These are phyloP conservation scores for Tragelaphus oryx DNA, from an alignment of 2,797 vertebrate species.

Conservation along the genomic window DNA sequence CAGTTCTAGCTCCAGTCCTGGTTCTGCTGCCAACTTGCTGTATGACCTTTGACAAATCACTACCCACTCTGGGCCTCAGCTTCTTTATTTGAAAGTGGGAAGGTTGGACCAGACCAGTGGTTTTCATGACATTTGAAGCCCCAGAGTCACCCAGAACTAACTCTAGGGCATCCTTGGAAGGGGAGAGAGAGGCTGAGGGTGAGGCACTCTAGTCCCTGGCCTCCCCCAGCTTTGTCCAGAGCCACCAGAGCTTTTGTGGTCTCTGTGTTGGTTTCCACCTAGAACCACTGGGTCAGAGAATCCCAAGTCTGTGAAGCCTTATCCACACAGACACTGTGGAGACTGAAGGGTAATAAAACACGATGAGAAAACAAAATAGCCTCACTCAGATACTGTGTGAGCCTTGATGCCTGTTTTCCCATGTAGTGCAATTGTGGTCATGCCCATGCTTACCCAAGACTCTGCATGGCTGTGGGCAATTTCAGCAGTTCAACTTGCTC, in stretches of 20 bases:
- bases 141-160: not conserved
- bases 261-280: not conserved
- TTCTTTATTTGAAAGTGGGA: conserved; percentile 31
- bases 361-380: not conserved
- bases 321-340: not conserved
- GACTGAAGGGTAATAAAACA: not conserved
- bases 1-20: not conserved
- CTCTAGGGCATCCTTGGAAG: not conserved
- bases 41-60: conserved; percentile 62
- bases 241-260: not conserved
- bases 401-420: not conserved
- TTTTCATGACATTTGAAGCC: conserved; percentile 20
- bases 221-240: not conserved
- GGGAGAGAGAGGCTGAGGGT: not conserved
- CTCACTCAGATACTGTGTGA: not conserved
- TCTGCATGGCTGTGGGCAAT: not conserved
- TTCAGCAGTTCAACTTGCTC: not conserved
- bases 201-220: not conserved
- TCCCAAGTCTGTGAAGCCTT: not conserved
- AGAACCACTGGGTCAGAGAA: not conserved
- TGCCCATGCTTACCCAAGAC: no score
- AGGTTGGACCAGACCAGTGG: conserved; percentile 1
- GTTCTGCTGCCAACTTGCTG: conserved; percentile 57
- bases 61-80: conserved; percentile 11
- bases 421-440: accelerated